Percentiles rank a stretch among this genome's conserved stretches.
phyloP scores from a whole-genome alignment of 2,113 vertebrate genomes.

The Hystrix brachyura region DNA sequence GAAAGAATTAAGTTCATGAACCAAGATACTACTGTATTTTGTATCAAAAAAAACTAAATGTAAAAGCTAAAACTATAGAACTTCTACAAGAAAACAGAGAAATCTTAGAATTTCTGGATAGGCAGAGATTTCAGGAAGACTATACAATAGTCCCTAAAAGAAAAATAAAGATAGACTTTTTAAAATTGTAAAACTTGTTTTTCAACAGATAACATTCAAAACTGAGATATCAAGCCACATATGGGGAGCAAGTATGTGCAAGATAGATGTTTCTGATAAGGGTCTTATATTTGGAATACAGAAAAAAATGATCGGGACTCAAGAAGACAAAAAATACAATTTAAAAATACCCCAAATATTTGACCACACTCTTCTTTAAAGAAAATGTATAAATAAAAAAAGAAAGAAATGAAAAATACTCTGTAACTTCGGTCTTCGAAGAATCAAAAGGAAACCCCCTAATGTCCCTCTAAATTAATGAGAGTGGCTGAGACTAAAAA shows the following conservation, averaged over 20 bases:
- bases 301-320: neutral
- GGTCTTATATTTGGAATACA: neutral
- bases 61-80: constrained; percentile 46
- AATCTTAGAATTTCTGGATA: neutral
- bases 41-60: neutral
- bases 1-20: too few relatives aligned
- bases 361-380: neutral
- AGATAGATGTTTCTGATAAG: neutral
- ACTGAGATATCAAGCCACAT: neutral
- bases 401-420: neutral
- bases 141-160: neutral
- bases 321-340: neutral
- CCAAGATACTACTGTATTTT: neutral
- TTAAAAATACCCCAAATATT: neutral
- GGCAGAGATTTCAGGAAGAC: neutral
- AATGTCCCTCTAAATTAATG: neutral
- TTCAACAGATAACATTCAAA: neutral
- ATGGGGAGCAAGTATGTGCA: neutral
- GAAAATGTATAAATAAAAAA: neutral
- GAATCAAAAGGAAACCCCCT: neutral
- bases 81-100: neutral
- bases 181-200: neutral
- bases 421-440: neutral
- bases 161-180: neutral
- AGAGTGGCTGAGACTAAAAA: neutral